Evolutionary conservation across 2,113 vertebrate species (phyloP).

Genomic region (Calcarius ornatus): DNA sequence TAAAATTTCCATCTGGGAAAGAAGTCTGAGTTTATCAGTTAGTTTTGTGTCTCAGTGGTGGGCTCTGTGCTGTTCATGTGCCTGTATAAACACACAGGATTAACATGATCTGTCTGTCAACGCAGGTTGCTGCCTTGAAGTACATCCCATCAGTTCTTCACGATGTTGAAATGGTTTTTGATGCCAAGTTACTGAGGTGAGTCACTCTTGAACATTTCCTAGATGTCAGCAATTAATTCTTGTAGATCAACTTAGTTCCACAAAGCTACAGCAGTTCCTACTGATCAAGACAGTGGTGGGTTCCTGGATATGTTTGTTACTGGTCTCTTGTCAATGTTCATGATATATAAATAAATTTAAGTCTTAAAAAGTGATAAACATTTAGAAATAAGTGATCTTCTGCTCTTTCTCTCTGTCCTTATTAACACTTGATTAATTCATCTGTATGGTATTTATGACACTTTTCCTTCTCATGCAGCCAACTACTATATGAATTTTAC

Average conservation of each 20-base stretch:
- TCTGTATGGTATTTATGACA: background rate
- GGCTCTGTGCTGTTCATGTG: background rate
- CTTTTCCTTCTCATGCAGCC: constrained; percentile 71
- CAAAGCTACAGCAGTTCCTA: background rate
- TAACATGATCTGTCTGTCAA: background rate
- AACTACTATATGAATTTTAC: constrained; percentile 92
- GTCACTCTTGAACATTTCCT: background rate
- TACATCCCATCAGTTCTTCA: constrained; percentile 94
- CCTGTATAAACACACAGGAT: background rate
- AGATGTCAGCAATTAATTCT: background rate
- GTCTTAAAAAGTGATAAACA: background rate
- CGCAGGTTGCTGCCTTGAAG: constrained; percentile 94
- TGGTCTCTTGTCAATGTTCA: background rate
- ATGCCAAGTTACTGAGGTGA: constrained; percentile 93
- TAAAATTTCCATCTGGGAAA: background rate
- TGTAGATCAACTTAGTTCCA: background rate
- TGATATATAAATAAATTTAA: background rate
- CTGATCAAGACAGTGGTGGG: background rate
- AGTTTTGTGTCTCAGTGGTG: background rate
- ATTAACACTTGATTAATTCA: background rate
- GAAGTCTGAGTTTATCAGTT: background rate
- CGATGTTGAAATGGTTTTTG: constrained; percentile 94
- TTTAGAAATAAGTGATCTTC: background rate
- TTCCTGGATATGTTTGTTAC: accelerated
- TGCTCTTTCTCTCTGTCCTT: background rate